Percentiles rank a stretch among this genome's conserved stretches.
Conservation (phyloP, 2,888 invertebrate genomes). For the Thecophora atra region DNA sequence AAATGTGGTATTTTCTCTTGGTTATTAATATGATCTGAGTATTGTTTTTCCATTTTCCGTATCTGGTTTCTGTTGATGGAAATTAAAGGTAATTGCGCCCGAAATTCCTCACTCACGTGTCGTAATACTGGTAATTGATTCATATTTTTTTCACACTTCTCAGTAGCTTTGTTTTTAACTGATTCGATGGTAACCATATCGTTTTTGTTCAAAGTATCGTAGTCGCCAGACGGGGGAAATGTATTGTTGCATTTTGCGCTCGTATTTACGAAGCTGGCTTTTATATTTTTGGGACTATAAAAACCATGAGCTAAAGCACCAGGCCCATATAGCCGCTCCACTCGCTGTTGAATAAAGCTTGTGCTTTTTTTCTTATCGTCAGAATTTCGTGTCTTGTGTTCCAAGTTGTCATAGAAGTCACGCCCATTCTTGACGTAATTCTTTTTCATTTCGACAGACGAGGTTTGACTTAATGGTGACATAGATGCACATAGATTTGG, state of each 20-base stretch:
- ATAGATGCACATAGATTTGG: slow-evolving; percentile 42
- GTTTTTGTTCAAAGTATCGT: slow-evolving; percentile 57
- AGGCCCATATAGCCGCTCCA: slow-evolving; percentile 87
- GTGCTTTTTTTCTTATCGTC: slow-evolving; percentile 63
- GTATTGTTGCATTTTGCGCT: slow-evolving; percentile 64
- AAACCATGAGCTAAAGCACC: slow-evolving; percentile 87
- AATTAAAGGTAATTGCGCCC: slow-evolving; percentile 77
- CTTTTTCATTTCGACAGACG: slow-evolving; percentile 28
- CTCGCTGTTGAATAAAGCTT: slow-evolving; percentile 88
- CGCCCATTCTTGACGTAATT: slow-evolving; percentile 7
- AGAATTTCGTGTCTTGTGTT: slow-evolving; percentile 14
- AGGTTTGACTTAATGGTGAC: slow-evolving; percentile 24
- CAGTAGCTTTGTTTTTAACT: slow-evolving; percentile 25
- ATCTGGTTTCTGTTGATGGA: slow-evolving; percentile 68
- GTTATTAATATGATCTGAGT: neutral
- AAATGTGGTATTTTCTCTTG: neutral
- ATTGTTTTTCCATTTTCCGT: slow-evolving; percentile 31
- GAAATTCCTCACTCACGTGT: slow-evolving; percentile 85
- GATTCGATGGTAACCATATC: slow-evolving; percentile 46
- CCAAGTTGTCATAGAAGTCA: slow-evolving; percentile 30
- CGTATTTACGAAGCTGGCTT: slow-evolving; percentile 43
- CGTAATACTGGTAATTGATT: slow-evolving; percentile 78
- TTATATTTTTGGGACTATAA: slow-evolving; percentile 71
- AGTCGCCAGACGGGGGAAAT: slow-evolving; percentile 60
- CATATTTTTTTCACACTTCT: slow-evolving; percentile 44